These are phyloP conservation scores for Lethenteron camtschaticum DNA, from an alignment of 2,113 vertebrate genomes.

Conservation along the genomic window DNA sequence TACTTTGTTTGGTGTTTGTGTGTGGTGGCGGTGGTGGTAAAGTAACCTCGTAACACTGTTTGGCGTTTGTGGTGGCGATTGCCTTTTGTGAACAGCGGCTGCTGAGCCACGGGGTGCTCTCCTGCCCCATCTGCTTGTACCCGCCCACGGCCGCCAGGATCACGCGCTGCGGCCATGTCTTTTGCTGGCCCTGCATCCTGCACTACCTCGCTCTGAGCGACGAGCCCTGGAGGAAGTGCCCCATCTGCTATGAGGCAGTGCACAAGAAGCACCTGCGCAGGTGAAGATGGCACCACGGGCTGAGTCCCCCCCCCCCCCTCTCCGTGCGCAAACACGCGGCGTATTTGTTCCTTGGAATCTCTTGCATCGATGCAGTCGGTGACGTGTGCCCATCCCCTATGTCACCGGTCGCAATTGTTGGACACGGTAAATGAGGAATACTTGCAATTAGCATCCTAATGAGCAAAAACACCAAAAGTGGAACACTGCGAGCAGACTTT, in stretches of 20 bases:
- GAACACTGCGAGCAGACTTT: no score
- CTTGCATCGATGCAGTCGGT: no score
- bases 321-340: no score
- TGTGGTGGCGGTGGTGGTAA: no score
- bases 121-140: slow-evolving; percentile 91
- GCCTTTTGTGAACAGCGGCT: slow-evolving; percentile 38
- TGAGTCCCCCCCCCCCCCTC: no score
- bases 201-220: slow-evolving; percentile 84
- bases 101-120: slow-evolving; percentile 91
- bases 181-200: slow-evolving; percentile 92
- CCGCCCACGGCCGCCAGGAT: slow-evolving; percentile 82
- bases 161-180: slow-evolving; percentile 89
- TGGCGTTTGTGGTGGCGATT: neutral
- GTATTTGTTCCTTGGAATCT: no score
- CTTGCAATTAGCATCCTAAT: no score
- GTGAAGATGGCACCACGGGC: slow-evolving; percentile 20
- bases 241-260: slow-evolving; percentile 83
- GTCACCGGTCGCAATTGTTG: no score
- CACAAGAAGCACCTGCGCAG: slow-evolving; percentile 75
- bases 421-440: no score
- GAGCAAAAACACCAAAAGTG: no score
- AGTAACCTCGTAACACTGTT: no score
- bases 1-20: neutral
- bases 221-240: slow-evolving; percentile 85
- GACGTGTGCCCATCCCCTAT: no score